Base-by-base conservation (phyloP, 35 echinoderm and acorn worm genomes). In the Heliocidaris tuberculata region DNA sequence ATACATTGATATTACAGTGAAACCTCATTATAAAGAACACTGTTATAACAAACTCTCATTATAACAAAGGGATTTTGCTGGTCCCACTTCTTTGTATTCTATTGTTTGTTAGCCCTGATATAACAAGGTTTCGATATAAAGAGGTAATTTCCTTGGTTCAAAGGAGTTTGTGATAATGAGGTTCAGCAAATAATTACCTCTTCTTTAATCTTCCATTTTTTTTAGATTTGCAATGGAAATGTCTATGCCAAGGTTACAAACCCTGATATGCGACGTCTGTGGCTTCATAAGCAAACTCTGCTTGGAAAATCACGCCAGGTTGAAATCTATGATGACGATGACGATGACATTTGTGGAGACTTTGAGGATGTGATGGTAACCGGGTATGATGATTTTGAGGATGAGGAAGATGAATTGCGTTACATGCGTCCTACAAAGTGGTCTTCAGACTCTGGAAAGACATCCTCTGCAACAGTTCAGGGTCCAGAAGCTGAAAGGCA, bases 141-240 rank as follows among this genome's bases (percentile, higher is more conserved):
- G n/a, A n/a, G n/a, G n/a, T n/a, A n/a, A n/a, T n/a, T n/a, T n/a
- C n/a, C n/a, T n/a, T n/a, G n/a, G n/a, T n/a, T n/a, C n/a, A n/a
- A n/a, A n/a, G n/a, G n/a, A n/a, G n/a, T n/a, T n/a, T n/a, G n/a
- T n/a, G n/a, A n/a, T n/a, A n/a, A n/a, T n/a, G n/a, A n/a, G n/a
- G n/a, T 42, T 42, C 35, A 42, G 35, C 35, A 42, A 42, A 78
- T 78, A 52, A 7, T 52, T 50, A 32, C 92, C 27, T 31, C 56
- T 93, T 31, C 31, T 60, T 24, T 95, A 47, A 16, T 12, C 47
- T 12, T 42, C 59, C 88, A 16, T 31, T 78, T 9, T 59, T 32
- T 93, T 59, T 54, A 97, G 96, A 48, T 52, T 12, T 97, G 96
- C 86, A 97, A 97, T 59, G 48, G 88, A 50, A 95, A 95, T 59